Conservation (phyloP, 1,140 invertebrate species). For the Drosophila tropicalis region DNA sequence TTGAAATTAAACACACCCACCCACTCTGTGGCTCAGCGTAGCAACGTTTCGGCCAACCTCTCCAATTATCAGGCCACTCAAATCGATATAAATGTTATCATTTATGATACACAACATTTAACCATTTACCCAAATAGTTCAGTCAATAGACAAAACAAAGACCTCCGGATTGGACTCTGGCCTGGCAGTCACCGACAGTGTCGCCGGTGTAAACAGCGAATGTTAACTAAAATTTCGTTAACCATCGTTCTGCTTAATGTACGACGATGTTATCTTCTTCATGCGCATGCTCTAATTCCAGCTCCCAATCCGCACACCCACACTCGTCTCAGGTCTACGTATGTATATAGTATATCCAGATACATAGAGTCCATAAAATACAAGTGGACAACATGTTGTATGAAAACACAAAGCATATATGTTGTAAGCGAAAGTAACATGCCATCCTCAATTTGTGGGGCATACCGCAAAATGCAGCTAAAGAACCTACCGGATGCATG, state of each 20-base stretch:
- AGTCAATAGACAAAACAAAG: neutral
- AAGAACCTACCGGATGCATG: constrained; percentile 6
- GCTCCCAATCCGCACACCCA: constrained; percentile 27
- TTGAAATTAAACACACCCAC: constrained; percentile 11
- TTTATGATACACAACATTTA: constrained; percentile 23
- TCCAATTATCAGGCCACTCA: constrained; percentile 23
- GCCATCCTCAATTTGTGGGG: constrained; percentile 25
- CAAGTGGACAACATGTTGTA: constrained; percentile 7
- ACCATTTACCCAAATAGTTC: constrained; percentile 42
- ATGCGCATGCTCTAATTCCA: constrained; percentile 34
- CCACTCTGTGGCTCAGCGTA: constrained; percentile 10
- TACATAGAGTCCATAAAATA: neutral
- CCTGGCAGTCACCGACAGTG: constrained; percentile 13
- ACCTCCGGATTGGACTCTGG: neutral
- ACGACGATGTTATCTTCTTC: constrained; percentile 4
- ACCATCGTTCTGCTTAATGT: constrained; percentile 19
- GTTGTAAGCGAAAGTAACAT: neutral
- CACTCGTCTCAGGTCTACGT: constrained; percentile 1
- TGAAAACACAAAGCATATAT: neutral
- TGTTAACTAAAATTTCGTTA: constrained; percentile 34
- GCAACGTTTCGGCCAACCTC: constrained; percentile 9
- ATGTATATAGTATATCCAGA: neutral
- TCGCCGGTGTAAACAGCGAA: constrained; percentile 36
- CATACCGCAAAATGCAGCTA: constrained; percentile 11
- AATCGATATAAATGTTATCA: constrained; percentile 26